phyloP scores from a whole-genome alignment of 2,888 invertebrate species.

The Acanthosoma haemorrhoidale region DNA sequence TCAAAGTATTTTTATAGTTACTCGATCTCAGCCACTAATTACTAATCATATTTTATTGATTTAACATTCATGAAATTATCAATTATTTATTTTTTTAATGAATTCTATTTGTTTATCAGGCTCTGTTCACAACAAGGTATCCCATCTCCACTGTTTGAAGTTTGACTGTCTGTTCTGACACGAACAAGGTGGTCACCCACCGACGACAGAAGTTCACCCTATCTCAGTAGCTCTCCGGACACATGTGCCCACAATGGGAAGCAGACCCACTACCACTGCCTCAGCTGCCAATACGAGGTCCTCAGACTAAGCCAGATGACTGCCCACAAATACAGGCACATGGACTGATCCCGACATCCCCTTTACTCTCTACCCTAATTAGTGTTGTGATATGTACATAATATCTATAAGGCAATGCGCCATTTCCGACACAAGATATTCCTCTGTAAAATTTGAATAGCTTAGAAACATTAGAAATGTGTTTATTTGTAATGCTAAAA shows the following conservation, averaged over 20 bases:
- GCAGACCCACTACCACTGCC: slow-evolving; percentile 93
- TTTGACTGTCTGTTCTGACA: slow-evolving; percentile 92
- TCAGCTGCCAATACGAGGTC: slow-evolving; percentile 86
- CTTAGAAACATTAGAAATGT: too few relatives aligned
- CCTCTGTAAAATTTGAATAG: slow-evolving; percentile 31
- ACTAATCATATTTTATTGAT: too few relatives aligned
- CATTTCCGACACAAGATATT: slow-evolving; percentile 30
- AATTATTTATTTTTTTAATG: too few relatives aligned
- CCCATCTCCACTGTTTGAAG: slow-evolving; percentile 93
- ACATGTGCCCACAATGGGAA: slow-evolving; percentile 85
- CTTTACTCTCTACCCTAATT: too few relatives aligned
- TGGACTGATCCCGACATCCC: slow-evolving; percentile 51
- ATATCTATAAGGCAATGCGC: slow-evolving; percentile 29
- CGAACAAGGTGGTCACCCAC: slow-evolving; percentile 93
- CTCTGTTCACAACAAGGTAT: slow-evolving; percentile 73
- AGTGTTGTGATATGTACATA: slow-evolving; percentile 21
- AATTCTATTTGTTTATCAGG: too few relatives aligned
- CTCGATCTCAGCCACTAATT: too few relatives aligned
- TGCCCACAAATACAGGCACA: slow-evolving; percentile 83
- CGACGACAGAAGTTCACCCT: slow-evolving; percentile 87
- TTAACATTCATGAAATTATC: too few relatives aligned
- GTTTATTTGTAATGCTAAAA: too few relatives aligned
- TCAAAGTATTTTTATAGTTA: too few relatives aligned
- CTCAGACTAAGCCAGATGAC: slow-evolving; percentile 90
- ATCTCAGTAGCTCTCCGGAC: slow-evolving; percentile 55